Evolutionary conservation across 1,140 invertebrate species (phyloP), one percentile per base, ranked within the genome.

Genomic region (Cylas formicarius): DNA sequence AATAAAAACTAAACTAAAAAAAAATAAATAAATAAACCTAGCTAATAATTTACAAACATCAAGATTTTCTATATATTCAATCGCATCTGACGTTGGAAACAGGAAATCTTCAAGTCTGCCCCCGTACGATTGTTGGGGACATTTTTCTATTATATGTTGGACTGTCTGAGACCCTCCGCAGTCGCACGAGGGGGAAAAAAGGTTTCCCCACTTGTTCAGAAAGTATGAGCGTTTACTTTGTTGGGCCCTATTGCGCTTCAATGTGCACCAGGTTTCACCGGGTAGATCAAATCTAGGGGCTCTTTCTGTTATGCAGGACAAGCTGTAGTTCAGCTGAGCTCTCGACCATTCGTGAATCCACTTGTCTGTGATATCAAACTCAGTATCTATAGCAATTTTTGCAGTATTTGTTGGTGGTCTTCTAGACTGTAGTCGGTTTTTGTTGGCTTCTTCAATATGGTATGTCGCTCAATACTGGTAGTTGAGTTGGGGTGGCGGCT

Each of bases 81-180:
- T 45, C 22, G 35, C 7, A 9, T 41, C 26, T 3, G 44, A 27
- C 2, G 26, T 41, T 31, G 38, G 37, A 19, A 43, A 3, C 32
- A 43, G 34, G 18, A 49, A 49, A n/a, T 49, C 46, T n/a, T 49
- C 21, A 29, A 22, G 6, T 13, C 39, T 24, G 4, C 28, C 38
- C 3, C 35, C 11, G 31, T 42, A 48, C 11, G 36, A 41, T 41
- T 29, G 14, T 14, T n/a, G 10, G 35, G 5, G 32, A 22, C 46
- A 48, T 11, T 43, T 34, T 23, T 43, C 39, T 27, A 36, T 29
- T 9, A 48, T 43, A 23, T 48, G 39, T 37, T 20, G 24, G 21
- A 44, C 43, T 5, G 46, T 43, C 37, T 48, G 29, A 19, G 27
- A 14, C 14, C 33, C 36, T 28, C 44, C 27, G 7, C 36, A 46